phyloP scores from a whole-genome alignment of 2,888 invertebrate species.

The Thymelicus sylvestris region DNA sequence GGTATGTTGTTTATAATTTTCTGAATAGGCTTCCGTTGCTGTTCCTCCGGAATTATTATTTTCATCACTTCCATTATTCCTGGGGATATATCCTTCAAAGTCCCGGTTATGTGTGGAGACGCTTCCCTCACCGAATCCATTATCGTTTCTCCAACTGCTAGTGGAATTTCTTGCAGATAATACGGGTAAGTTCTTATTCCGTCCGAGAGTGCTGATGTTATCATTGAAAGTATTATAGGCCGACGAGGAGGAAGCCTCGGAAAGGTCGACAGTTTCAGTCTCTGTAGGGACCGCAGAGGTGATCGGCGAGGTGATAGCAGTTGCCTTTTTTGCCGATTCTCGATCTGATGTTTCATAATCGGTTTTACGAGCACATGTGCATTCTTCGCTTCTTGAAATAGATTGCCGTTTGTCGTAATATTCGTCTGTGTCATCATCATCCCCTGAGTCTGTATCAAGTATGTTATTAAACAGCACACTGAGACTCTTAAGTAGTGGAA shows the following conservation, averaged over 20 bases:
- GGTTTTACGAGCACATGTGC: slow-evolving; percentile 22
- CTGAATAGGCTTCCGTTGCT: slow-evolving; percentile 64
- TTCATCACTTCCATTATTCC: slow-evolving; percentile 78
- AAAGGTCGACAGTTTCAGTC: slow-evolving; percentile 52
- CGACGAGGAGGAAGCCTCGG: slow-evolving; percentile 65
- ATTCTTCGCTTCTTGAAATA: slow-evolving; percentile 28
- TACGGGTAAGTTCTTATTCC: slow-evolving; percentile 77
- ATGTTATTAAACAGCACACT: slow-evolving; percentile 74
- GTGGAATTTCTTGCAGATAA: slow-evolving; percentile 79
- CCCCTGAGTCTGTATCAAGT: slow-evolving; percentile 61
- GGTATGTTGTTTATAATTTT: slow-evolving; percentile 73
- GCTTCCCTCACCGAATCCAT: slow-evolving; percentile 76
- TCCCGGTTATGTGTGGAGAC: slow-evolving; percentile 76
- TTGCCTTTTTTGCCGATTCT: slow-evolving; percentile 67
- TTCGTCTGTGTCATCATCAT: slow-evolving; percentile 49
- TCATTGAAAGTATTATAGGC: slow-evolving; percentile 70
- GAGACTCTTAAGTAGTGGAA: slow-evolving; percentile 73
- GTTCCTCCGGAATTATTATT: slow-evolving; percentile 63
- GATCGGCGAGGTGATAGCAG: slow-evolving; percentile 64
- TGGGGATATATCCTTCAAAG: slow-evolving; percentile 76
- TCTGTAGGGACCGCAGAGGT: slow-evolving; percentile 59
- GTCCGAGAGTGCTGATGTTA: slow-evolving; percentile 75
- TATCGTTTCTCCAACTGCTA: slow-evolving; percentile 76
- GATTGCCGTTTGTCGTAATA: slow-evolving; percentile 34
- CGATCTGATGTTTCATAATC: slow-evolving; percentile 45